A percentile compares a stretch with the other conserved stretches of the same genome.
These are phyloP conservation scores for Agonopterix subpropinquella DNA, from an alignment of 2,888 invertebrate species.

Conservation along the genomic window DNA sequence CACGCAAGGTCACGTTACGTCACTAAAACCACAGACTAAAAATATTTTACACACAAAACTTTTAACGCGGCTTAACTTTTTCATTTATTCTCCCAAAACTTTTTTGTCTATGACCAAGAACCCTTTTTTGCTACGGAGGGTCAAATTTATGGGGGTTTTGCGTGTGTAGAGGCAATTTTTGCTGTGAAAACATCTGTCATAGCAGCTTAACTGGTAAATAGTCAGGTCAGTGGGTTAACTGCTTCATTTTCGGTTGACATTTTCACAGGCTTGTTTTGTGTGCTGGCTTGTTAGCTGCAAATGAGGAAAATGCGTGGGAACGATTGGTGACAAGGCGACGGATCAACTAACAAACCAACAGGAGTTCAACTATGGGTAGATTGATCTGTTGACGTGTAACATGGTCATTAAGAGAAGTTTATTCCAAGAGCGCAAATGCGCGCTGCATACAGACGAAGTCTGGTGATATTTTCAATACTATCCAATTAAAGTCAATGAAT, in stretches of 20 bases:
- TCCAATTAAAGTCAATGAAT: too few relatives aligned
- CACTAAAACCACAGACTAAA: slow-evolving; percentile 14
- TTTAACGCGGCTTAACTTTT: slow-evolving; percentile 1
- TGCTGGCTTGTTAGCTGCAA: slow-evolving; percentile 7
- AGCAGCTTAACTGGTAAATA: slow-evolving; percentile 32
- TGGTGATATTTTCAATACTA: too few relatives aligned
- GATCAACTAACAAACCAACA: too few relatives aligned
- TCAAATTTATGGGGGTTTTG: slow-evolving; percentile 44
- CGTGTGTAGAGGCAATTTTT: slow-evolving; percentile 43
- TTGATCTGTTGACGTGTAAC: too few relatives aligned
- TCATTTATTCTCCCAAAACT: background rate
- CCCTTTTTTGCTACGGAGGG: slow-evolving; percentile 6
- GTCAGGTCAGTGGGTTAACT: slow-evolving; percentile 55
- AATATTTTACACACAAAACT: background rate
- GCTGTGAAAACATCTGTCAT: slow-evolving; percentile 61
- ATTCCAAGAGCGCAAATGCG: too few relatives aligned
- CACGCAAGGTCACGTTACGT: slow-evolving; percentile 48
- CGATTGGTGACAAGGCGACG: too few relatives aligned
- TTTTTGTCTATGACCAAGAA: too few relatives aligned
- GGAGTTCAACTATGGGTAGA: too few relatives aligned
- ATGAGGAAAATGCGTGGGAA: background rate
- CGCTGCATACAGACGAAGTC: too few relatives aligned
- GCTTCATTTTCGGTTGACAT: slow-evolving; percentile 32
- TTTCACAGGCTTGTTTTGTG: slow-evolving; percentile 24
- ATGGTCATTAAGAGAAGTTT: too few relatives aligned